Evolutionary conservation across 1,140 invertebrate genomes (phyloP).

Genomic region (Drosophila arawakana): DNA sequence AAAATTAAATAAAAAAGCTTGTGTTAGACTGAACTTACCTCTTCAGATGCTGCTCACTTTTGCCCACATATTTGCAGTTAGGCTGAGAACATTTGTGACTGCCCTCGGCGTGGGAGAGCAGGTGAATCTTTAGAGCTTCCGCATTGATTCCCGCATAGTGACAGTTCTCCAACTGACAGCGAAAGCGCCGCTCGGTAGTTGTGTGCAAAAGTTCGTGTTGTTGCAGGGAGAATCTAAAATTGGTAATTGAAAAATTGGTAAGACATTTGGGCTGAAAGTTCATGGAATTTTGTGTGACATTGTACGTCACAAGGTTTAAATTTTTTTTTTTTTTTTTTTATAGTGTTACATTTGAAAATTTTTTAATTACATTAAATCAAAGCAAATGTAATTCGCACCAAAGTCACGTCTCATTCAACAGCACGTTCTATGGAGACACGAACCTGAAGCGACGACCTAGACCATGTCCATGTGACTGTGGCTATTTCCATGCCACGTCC

Average conservation of each 20-base stretch:
- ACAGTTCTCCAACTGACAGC: conserved; percentile 55
- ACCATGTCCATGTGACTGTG: conserved; percentile 28
- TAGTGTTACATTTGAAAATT: conserved; percentile 65
- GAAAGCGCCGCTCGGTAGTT: conserved; percentile 20
- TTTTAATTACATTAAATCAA: conserved; percentile 84
- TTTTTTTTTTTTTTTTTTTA: conserved; percentile 12
- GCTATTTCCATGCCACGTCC: conserved; percentile 48
- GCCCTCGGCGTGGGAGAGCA: conserved; percentile 66
- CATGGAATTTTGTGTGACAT: conserved; percentile 18
- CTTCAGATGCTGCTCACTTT: conserved; percentile 67
- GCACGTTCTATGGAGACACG: conserved; percentile 57
- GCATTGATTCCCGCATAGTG: conserved; percentile 52
- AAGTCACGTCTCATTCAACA: conserved; percentile 70
- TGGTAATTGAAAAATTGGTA: background rate
- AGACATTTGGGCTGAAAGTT: conserved; percentile 8
- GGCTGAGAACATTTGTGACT: conserved; percentile 54
- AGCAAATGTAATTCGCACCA: conserved; percentile 81
- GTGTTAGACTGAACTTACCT: conserved; percentile 51
- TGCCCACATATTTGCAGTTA: conserved; percentile 74
- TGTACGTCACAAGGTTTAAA: conserved; percentile 20
- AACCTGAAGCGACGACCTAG: conserved; percentile 17
- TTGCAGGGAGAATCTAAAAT: conserved; percentile 62
- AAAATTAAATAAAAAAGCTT: background rate
- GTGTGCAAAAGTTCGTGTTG: conserved; percentile 55
- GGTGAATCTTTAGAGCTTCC: conserved; percentile 58